Evolutionary conservation across 1,140 invertebrate genomes (phyloP).

Genomic region (Oncopodura yosiiana): DNA sequence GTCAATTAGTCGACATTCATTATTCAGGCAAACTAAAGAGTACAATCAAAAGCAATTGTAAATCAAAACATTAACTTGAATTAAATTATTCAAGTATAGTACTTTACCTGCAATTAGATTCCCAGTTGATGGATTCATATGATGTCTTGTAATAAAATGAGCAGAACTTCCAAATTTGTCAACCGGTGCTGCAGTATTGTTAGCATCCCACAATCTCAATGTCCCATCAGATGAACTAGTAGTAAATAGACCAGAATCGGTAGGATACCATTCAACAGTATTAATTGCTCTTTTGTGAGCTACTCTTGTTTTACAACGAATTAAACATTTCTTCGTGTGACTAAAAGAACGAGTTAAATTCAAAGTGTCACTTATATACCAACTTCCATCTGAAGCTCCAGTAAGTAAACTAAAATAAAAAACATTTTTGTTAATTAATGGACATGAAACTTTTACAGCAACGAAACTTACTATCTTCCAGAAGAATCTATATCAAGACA

Average conservation of each 20-base stretch:
- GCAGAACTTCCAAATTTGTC: conserved; percentile 10
- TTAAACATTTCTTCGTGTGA: conserved; percentile 13
- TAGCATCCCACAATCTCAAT: conserved; percentile 17
- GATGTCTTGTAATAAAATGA: conserved; percentile 12
- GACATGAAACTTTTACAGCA: background rate
- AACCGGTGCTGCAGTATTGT: conserved; percentile 1
- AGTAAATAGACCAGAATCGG: conserved; percentile 17
- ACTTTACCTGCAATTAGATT: conserved; percentile 14
- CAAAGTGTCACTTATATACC: conserved; percentile 21
- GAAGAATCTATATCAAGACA: conserved; percentile 16
- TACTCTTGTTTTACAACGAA: background rate
- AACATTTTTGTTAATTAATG: conserved; percentile 1
- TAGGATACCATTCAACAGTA: conserved; percentile 18
- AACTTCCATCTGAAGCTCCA: conserved; percentile 17
- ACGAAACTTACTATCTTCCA: conserved; percentile 13
- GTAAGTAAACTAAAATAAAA: conserved; percentile 15
- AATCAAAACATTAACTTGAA: background rate
- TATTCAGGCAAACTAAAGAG: background rate
- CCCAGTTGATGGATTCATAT: conserved; percentile 11
- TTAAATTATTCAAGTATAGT: background rate
- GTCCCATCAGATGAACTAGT: conserved; percentile 9
- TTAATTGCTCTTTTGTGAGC: conserved; percentile 5
- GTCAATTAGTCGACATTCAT: conserved; percentile 12
- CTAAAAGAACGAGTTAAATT: conserved; percentile 9
- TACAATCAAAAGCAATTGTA: background rate